Evolutionary conservation across 2,797 vertebrate species (phyloP), one percentile per base, ranked within the genome.

Genomic region (Tenualosa thibaudeaui): DNA sequence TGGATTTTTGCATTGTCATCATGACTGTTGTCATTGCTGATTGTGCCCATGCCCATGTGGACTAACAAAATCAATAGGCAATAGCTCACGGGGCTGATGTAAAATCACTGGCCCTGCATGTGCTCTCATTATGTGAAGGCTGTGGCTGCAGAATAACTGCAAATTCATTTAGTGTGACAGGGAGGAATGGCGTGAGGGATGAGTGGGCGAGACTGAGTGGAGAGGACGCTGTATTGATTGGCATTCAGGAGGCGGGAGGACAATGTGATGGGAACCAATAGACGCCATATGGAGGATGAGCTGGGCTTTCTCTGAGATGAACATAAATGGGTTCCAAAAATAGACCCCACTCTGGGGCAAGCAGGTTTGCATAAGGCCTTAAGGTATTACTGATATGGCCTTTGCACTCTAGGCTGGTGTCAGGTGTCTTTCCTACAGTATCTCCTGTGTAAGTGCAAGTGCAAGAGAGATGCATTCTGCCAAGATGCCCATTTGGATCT

Each of bases 91-190:
- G 71, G 40, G 17, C 71, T 78, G 71, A 78, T 78, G 71, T 78
- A 78, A 78, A 78, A 78, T 78, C 71, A 78, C 37, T 78, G 37
- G 71, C 15, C 17, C 71, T 46, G 71, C 71, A 78, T 46, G 71
- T 78, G 71, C 71, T 46, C 71, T 78, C 71, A 78, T 78, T 78
- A 78, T 78, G 71, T 19, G 71, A 78, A 78, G 46, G 71, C 71
- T 78, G 71, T 46, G 40, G 71, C 68, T 43, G 37, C 13, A 6
- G 37, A 78, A 78, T 78, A 78, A 78, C 71, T 78, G 71, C 71
- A 78, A 78, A 78, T 78, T 78, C 71, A 78, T 78, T 78, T 78
- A 78, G 71, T 78, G 71, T 78, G 71, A 78, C 71, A 78, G 71
- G 37, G 68, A 31, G 15, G 71, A 12, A 5, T 1, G 40, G 71